These are phyloP conservation scores for Sceloporus undulatus DNA, from an alignment of 2,113 vertebrate genomes.

Conservation along the genomic window DNA sequence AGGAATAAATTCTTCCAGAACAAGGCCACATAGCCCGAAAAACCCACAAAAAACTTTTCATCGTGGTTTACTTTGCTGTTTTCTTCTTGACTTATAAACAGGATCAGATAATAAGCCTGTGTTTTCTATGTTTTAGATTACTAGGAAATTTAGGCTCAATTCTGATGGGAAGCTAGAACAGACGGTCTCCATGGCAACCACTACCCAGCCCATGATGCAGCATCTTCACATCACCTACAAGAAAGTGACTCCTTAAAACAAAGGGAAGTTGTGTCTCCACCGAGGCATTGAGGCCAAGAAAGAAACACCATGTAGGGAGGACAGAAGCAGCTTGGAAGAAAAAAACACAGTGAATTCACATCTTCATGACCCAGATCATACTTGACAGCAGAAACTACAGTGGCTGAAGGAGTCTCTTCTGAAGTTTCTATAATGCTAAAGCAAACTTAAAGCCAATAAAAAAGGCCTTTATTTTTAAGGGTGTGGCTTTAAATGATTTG, in stretches of 20 bases:
- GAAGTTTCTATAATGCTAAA: constrained; percentile 68
- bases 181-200: constrained; percentile 94
- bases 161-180: constrained; percentile 93
- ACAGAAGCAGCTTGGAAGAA: constrained; percentile 27
- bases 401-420: constrained; percentile 47
- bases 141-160: constrained; percentile 88
- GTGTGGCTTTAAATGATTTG: constrained; percentile 41
- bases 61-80: constrained; percentile 24
- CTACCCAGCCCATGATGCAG: constrained; percentile 89
- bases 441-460: constrained; percentile 70
- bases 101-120: constrained; percentile 44
- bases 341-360: accelerated
- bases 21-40: too few relatives aligned
- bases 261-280: not conserved
- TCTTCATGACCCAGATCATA: not conserved
- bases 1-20: too few relatives aligned
- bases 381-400: constrained; percentile 10
- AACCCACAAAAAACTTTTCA: not conserved
- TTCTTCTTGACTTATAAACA: constrained; percentile 60
- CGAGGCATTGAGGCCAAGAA: not conserved
- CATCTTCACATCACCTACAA: constrained; percentile 92
- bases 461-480: constrained; percentile 84
- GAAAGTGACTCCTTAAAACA: constrained; percentile 78
- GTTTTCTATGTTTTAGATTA: constrained; percentile 81
- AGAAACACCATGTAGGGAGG: accelerated